These are phyloP conservation scores for Brachylomia viminalis DNA, from an alignment of 2,888 invertebrate species.

Conservation along the genomic window DNA sequence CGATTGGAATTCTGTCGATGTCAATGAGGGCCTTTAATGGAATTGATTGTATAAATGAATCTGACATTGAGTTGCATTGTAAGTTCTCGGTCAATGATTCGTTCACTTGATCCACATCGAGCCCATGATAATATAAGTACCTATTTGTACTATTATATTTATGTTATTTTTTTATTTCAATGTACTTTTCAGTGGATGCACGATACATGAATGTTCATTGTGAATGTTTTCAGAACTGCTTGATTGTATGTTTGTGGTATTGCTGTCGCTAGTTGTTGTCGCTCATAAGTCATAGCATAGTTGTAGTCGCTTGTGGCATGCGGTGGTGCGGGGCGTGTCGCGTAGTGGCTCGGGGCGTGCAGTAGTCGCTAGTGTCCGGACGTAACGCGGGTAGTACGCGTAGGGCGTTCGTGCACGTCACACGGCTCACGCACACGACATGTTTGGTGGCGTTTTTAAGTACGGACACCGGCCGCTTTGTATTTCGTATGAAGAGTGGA, in stretches of 20 bases:
- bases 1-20: constrained; percentile 41
- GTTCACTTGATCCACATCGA: constrained; percentile 9
- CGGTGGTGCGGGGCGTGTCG: constrained; percentile 12
- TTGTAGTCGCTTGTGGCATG: constrained; percentile 33
- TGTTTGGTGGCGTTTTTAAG: constrained; percentile 10
- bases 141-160: background rate
- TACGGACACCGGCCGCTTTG: background rate
- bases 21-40: constrained; percentile 39
- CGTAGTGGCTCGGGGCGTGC: constrained; percentile 19
- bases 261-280: constrained; percentile 14
- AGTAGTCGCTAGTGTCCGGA: constrained; percentile 15
- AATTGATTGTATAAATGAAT: constrained; percentile 49
- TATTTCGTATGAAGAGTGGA: background rate
- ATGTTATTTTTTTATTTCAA: constrained; percentile 4
- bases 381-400: background rate
- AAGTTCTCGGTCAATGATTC: constrained; percentile 52
- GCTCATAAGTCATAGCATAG: constrained; percentile 30
- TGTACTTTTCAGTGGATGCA: constrained; percentile 1
- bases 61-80: constrained; percentile 46
- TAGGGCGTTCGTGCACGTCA: background rate
- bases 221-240: constrained; percentile 2
- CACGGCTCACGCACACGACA: background rate
- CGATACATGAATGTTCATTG: background rate
- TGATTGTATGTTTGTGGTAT: constrained; percentile 21
- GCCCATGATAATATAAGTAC: background rate